Evolutionary conservation across 2,888 invertebrate genomes (phyloP).

Genomic region (Cephus spinipes): DNA sequence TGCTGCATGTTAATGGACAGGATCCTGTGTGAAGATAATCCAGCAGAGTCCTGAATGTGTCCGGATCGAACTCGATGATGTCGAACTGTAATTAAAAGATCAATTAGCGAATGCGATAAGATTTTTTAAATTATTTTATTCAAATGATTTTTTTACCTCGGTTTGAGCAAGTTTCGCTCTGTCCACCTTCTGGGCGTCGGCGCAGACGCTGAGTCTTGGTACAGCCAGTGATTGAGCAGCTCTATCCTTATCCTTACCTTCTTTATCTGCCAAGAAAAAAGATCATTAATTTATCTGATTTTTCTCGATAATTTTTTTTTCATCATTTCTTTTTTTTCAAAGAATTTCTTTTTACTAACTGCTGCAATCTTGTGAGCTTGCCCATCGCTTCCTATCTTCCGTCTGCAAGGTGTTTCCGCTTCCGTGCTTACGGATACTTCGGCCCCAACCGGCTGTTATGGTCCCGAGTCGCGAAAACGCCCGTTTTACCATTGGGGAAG

Average conservation of each 20-base stretch:
- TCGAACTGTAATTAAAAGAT: constrained; percentile 75
- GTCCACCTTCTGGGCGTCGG: constrained; percentile 94
- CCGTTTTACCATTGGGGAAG: constrained; percentile 93
- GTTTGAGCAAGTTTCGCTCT: constrained; percentile 91
- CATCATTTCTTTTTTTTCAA: no score
- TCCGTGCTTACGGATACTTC: constrained; percentile 86
- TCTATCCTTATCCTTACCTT: constrained; percentile 80
- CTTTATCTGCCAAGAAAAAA: constrained; percentile 75
- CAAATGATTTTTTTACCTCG: constrained; percentile 71
- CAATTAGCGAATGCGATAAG: background rate
- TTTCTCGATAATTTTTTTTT: background rate
- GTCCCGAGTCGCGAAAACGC: constrained; percentile 92
- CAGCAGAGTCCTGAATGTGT: constrained; percentile 89
- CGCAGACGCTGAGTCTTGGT: constrained; percentile 90
- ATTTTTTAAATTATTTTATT: background rate
- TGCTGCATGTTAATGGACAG: constrained; percentile 91
- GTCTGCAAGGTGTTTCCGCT: constrained; percentile 84
- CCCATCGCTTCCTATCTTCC: constrained; percentile 92
- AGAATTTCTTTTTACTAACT: constrained; percentile 70
- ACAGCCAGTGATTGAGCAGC: constrained; percentile 79
- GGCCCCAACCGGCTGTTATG: constrained; percentile 91
- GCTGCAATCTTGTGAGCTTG: constrained; percentile 92
- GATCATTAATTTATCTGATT: background rate
- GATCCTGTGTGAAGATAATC: constrained; percentile 95
- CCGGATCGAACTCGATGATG: constrained; percentile 94